phyloP scores from a whole-genome alignment of 2,113 vertebrate species.

The Alexandromys fortis region DNA sequence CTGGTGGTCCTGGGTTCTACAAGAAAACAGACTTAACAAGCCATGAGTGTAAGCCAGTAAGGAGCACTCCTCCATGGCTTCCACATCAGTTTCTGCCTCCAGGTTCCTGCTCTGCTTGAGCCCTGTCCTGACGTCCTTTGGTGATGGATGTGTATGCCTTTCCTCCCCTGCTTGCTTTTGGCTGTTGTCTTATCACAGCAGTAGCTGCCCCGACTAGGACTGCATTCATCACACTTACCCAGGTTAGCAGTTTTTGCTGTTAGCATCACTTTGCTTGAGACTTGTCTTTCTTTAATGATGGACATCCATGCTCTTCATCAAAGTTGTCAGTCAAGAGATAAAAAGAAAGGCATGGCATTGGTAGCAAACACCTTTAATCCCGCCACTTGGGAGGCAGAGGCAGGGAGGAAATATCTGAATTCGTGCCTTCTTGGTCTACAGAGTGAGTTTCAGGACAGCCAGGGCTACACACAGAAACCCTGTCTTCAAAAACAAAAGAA shows the following conservation, averaged over 20 bases:
- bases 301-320: neutral
- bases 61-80: neutral
- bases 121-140: neutral
- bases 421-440: neutral
- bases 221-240: neutral
- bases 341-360: neutral
- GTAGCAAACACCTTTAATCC: neutral
- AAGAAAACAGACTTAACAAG: neutral
- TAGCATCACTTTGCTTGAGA: conserved; percentile 54
- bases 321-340: conserved; percentile 47
- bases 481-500: neutral
- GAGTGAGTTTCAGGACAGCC: neutral
- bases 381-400: neutral
- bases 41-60: neutral
- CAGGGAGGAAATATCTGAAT: neutral
- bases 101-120: neutral
- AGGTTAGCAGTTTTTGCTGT: conserved; percentile 39
- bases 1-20: neutral
- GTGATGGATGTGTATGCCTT: neutral
- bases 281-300: conserved; percentile 54
- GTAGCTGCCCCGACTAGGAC: neutral
- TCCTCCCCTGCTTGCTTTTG: neutral
- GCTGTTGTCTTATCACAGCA: neutral
- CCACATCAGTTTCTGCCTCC: neutral
- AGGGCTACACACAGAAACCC: neutral